phyloP scores from a whole-genome alignment of 2,113 vertebrate species.

The Percopsis transmontana region DNA sequence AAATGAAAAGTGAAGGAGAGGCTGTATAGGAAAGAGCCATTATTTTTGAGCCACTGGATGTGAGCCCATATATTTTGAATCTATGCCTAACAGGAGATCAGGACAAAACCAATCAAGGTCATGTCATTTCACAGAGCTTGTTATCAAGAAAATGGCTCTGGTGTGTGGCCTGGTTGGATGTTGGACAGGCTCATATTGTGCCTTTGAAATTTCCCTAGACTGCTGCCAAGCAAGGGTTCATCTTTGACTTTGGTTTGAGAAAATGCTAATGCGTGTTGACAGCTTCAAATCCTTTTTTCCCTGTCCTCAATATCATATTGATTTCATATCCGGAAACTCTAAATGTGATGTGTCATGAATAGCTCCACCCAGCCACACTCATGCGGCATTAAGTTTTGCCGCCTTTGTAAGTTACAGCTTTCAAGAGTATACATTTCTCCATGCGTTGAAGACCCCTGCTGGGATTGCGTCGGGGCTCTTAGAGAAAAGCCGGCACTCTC shows the following conservation, averaged over 20 bases:
- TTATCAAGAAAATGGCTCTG: slow-evolving; percentile 18
- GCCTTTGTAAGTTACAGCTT: slow-evolving; percentile 18
- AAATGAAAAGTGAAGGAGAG: slow-evolving; percentile 43
- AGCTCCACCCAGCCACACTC: slow-evolving; percentile 1
- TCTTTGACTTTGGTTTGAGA: slow-evolving; percentile 19
- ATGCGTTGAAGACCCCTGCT: slow-evolving; percentile 53
- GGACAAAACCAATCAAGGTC: slow-evolving; percentile 50
- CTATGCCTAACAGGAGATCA: slow-evolving; percentile 52
- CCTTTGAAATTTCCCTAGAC: slow-evolving; percentile 41
- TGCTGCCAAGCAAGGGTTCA: slow-evolving; percentile 26
- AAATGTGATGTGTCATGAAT: slow-evolving; percentile 22
- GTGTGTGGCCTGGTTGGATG: slow-evolving; percentile 9
- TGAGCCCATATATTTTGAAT: slow-evolving; percentile 53
- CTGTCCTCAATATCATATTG: slow-evolving; percentile 3
- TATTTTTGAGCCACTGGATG: slow-evolving; percentile 54
- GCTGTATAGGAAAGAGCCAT: slow-evolving; percentile 37
- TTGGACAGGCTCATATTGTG: slow-evolving; percentile 15
- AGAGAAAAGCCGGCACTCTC: slow-evolving; percentile 46
- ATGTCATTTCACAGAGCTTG: slow-evolving; percentile 56
- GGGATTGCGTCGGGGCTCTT: slow-evolving; percentile 42
- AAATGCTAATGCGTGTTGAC: slow-evolving; percentile 42
- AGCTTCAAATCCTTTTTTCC: slow-evolving; percentile 43
- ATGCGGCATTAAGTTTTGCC: slow-evolving; percentile 27
- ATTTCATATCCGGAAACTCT: slow-evolving; percentile 9
- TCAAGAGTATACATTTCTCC: slow-evolving; percentile 40